Evolutionary conservation across 2,888 invertebrate species (phyloP), one percentile per base, ranked within the genome.

Genomic region (Tenthredo scrophulariae): DNA sequence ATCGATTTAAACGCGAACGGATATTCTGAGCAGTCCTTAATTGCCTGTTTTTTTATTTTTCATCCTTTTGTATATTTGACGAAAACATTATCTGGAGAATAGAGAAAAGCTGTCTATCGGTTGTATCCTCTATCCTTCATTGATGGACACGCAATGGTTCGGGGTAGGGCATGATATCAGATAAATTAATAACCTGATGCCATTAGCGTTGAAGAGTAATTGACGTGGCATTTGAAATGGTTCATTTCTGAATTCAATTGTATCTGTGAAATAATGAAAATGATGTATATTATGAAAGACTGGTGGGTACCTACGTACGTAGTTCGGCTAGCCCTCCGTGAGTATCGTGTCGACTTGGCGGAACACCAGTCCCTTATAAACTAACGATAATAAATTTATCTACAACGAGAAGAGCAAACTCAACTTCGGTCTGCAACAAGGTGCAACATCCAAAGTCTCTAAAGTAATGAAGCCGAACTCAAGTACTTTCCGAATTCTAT

Each of bases 151-250:
- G 72, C 54, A 54, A 50, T 54, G 50, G 15, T 26, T 33, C 13
- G 18, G 15, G 50, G 22, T 50, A 29, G 10, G 5, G 67, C 13
- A 54, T 7, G 37, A 37, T 58, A 22, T 40, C 67, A 9, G 15
- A n/a, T 46, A 29, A 83, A 46, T 83, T 83, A 83, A 67, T 83
- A 83, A 67, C 46, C 80, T 26, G 83, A 46, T 67, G n/a, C 67
- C 67, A 83, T 67, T 46, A 83, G 46, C 6, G 43, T 50, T 13
- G 65, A 43, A 43, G 37, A 83, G 62, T 80, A 83, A 67, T 29
- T 50, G 83, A 83, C 83, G 67, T 83, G 83, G 46, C 83, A 65
- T 83, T 83, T 67, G 83, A 67, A 83, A 46, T 29, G 33, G 67
- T 70, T 77, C 67, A 13, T 46, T 67, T 70, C 37, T 29, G 4